Base-by-base conservation (phyloP, 2,113 vertebrate genomes). In the Mesitornis unicolor region DNA sequence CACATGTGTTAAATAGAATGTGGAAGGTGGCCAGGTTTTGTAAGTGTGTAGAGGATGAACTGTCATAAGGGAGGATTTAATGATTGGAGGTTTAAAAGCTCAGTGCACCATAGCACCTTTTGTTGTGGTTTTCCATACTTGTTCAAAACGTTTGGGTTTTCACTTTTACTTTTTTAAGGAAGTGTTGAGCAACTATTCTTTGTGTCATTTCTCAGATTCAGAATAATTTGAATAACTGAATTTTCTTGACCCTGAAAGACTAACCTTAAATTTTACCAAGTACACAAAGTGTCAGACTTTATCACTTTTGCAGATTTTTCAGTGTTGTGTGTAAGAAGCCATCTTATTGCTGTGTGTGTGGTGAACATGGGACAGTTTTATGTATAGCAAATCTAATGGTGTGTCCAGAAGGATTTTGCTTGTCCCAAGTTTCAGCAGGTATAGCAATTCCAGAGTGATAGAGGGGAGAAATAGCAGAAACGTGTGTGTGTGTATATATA, bases 401-500 rank as follows among this genome's bases (percentile, higher is more conserved):
- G 29, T 57, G 76, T 68, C 57, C 24, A 25, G 78, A 63, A 92
- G 16, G 36, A 26, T 73, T 83, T 80, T 84, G 8, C 4, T 59
- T 70, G 22, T 81, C 33, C 15, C 29, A 22, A 7, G 31, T 47
- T 35, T 60, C 28, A 56, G 31, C 17, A 31, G 19, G 10, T 83
- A 3, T 4, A 25, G 18, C 45, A 79, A 76, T 83, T 47, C 7
- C 17, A 40, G 33, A 31, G 25, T 57, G 75, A 5, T 2, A 45
- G 16, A 4, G 7, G 11, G 31, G 33, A 74, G 22, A 43, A 65
- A 38, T 21, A 51, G 10, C 14, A 33, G 54, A 19, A 84, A 22
- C 8, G 4, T 36, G 24, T 13, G 7, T 18, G 29, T 11, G 8
- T 16, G 4, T 0, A 20, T 10, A 9, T 4, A 7, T 6, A 51